A percentile compares a stretch with the other conserved stretches of the same genome.
Evolutionary conservation across 2,888 invertebrate species (phyloP).

Genomic region (Hydrotaea diabolus): DNA sequence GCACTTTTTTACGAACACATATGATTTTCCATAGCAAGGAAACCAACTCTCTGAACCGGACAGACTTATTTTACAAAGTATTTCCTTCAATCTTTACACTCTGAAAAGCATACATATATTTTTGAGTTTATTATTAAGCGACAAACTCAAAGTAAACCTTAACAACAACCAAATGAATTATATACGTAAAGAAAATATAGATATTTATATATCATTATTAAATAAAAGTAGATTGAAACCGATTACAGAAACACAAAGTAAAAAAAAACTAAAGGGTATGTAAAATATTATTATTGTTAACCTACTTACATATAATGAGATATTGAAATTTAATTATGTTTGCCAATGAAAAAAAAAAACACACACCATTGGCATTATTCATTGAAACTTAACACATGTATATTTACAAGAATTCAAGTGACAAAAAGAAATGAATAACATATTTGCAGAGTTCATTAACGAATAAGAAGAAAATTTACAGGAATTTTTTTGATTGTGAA

Average conservation of each 20-base stretch:
- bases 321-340: slow-evolving; percentile 32
- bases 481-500: slow-evolving; percentile 65
- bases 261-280: background rate
- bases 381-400: background rate
- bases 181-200: slow-evolving; percentile 6
- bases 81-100: slow-evolving; percentile 32
- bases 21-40: background rate
- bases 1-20: slow-evolving; percentile 13
- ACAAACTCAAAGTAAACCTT: slow-evolving; percentile 15
- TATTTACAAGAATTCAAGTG: background rate
- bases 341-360: slow-evolving; percentile 1
- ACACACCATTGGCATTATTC: slow-evolving; percentile 7
- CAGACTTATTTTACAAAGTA: slow-evolving; percentile 22
- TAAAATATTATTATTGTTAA: slow-evolving; percentile 32
- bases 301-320: slow-evolving; percentile 9
- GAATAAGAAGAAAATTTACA: slow-evolving; percentile 54
- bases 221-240: slow-evolving; percentile 18
- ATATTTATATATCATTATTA: background rate
- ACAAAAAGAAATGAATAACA: slow-evolving; percentile 14
- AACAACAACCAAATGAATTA: background rate
- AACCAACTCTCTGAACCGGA: background rate
- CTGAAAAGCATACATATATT: background rate
- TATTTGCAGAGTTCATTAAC: slow-evolving; percentile 47
- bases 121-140: slow-evolving; percentile 25
- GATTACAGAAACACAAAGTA: slow-evolving; percentile 2